Conservation (phyloP, 53 echinoderm and acorn worm genomes). For the Crossaster papposus region DNA sequence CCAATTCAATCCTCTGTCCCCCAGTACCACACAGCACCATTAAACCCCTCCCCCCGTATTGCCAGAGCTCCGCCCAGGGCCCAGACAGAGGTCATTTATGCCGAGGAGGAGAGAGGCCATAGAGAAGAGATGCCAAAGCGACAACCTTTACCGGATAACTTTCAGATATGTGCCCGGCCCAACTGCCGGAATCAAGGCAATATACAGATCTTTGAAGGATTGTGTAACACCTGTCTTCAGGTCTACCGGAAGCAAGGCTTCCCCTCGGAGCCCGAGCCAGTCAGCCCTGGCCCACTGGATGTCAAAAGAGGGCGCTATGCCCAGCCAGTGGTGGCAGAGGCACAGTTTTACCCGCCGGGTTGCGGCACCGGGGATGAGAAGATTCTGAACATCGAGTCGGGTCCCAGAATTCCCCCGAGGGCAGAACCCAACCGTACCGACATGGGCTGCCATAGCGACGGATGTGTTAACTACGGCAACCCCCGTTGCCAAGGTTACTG, state of each 20-base stretch:
- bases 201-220: conserved; percentile 71
- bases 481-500: conserved; percentile 75
- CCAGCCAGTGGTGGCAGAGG: conserved; percentile 23
- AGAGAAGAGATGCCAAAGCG: background rate
- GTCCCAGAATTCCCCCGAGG: background rate
- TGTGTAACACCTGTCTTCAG: conserved; percentile 73
- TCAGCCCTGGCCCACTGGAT: background rate
- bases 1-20: background rate
- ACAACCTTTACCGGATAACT: conserved; percentile 26
- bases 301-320: conserved; percentile 41
- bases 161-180: conserved; percentile 32
- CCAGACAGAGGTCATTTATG: conserved; percentile 13
- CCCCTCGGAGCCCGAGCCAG: background rate
- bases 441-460: conserved; percentile 27
- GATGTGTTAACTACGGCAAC: conserved; percentile 73
- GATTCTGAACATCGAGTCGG: conserved; percentile 13
- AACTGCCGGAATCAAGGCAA: conserved; percentile 73
- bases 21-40: conserved; percentile 21
- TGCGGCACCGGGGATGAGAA: background rate
- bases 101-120: background rate
- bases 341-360: background rate
- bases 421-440: conserved; percentile 49
- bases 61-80: background rate
- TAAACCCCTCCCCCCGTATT: conserved; percentile 17
- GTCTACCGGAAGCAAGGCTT: conserved; percentile 45